Conservation (phyloP, 2,113 vertebrate species). For the Cygnus buccinator region DNA sequence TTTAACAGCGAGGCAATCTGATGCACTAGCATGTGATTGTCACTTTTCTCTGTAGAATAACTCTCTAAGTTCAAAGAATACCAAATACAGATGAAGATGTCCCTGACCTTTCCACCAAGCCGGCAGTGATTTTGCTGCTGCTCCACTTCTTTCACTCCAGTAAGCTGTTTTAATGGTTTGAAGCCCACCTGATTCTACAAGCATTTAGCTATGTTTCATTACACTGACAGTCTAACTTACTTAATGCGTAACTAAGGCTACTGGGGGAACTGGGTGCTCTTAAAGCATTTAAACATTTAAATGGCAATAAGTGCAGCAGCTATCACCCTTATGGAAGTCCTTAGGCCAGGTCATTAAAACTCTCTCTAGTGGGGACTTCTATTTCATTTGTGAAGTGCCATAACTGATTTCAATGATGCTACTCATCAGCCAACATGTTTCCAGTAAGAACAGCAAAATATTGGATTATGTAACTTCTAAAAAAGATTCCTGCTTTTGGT, state of each 20-base stretch:
- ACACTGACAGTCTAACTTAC: neutral
- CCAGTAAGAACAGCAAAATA: neutral
- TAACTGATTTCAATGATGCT: neutral
- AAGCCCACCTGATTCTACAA: neutral
- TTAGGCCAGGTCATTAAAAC: neutral
- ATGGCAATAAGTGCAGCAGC: neutral
- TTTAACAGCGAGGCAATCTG: neutral
- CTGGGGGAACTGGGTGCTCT: neutral
- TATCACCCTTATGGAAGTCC: neutral
- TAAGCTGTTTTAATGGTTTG: neutral
- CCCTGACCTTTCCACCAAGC: neutral
- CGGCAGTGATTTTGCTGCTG: fast-evolving
- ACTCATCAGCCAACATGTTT: neutral
- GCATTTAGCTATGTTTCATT: neutral
- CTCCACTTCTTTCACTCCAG: fast-evolving
- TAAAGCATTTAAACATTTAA: neutral
- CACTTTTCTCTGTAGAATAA: neutral
- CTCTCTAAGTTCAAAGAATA: neutral
- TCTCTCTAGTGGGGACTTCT: neutral
- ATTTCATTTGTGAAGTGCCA: neutral
- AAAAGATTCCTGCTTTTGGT: neutral
- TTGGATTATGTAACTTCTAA: neutral
- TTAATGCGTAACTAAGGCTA: neutral
- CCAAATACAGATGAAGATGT: neutral
- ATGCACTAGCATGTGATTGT: fast-evolving